These are phyloP conservation scores for Nomada flava DNA, from an alignment of 2,888 invertebrate species.

Conservation along the genomic window DNA sequence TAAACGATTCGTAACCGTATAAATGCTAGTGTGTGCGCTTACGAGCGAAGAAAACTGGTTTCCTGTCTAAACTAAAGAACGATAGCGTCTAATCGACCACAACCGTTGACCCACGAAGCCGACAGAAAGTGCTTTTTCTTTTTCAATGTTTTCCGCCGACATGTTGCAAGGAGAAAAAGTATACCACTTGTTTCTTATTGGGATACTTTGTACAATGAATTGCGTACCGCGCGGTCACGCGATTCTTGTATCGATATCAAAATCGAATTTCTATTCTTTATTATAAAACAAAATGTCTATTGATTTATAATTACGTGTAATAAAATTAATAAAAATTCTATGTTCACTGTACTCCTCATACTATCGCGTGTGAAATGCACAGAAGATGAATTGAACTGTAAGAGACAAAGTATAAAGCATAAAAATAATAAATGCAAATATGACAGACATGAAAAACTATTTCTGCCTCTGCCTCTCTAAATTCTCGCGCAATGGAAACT, in stretches of 20 bases:
- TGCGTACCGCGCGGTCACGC: neutral
- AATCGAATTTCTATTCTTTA: neutral
- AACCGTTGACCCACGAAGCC: constrained; percentile 53
- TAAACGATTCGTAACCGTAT: constrained; percentile 27
- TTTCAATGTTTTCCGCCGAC: neutral
- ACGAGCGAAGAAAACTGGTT: constrained; percentile 57
- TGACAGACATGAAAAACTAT: neutral
- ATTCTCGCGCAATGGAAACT: neutral
- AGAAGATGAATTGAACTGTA: too few relatives aligned
- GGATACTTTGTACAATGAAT: constrained; percentile 9
- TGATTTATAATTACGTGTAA: too few relatives aligned
- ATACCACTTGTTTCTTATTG: constrained; percentile 4
- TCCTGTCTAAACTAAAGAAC: constrained; percentile 53
- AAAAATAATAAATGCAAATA: too few relatives aligned
- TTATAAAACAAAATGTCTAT: too few relatives aligned
- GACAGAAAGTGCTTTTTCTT: constrained; percentile 49
- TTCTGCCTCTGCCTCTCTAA: neutral
- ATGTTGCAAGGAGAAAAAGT: constrained; percentile 12
- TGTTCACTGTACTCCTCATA: too few relatives aligned
- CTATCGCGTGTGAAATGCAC: too few relatives aligned
- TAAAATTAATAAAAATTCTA: too few relatives aligned
- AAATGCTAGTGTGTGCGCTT: constrained; percentile 26
- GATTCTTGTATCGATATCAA: neutral
- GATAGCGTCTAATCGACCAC: constrained; percentile 49
- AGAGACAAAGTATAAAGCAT: too few relatives aligned